Conservation (phyloP, 2,888 invertebrate species). For the Oasisia sp. region DNA sequence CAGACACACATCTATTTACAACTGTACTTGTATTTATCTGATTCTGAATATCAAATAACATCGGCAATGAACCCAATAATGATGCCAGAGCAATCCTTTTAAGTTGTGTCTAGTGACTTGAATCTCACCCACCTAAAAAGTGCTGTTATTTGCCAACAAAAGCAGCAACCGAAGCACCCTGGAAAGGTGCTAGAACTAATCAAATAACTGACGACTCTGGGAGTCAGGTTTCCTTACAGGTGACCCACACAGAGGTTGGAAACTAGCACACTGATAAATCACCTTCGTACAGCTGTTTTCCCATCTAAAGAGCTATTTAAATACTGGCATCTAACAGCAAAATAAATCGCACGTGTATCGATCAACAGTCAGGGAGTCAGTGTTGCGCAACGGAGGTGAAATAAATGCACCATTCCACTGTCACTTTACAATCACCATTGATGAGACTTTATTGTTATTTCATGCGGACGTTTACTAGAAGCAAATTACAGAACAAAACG, state of each 20-base stretch:
- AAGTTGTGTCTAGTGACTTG: neutral
- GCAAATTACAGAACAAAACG: slow-evolving; percentile 12
- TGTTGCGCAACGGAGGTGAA: neutral
- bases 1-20: neutral
- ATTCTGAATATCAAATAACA: neutral
- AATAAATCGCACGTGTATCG: neutral
- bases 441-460: neutral
- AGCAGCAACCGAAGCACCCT: neutral
- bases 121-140: neutral
- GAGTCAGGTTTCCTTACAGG: neutral
- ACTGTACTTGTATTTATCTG: neutral
- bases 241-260: neutral
- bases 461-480: neutral
- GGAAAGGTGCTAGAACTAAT: neutral
- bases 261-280: neutral
- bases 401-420: neutral
- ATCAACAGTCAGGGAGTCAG: neutral
- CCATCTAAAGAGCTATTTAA: neutral
- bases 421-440: neutral
- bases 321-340: neutral
- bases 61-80: neutral
- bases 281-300: neutral
- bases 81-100: neutral
- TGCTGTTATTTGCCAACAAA: neutral
- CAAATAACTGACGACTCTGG: neutral